Base-by-base conservation (phyloP, 2,113 vertebrate genomes). In the Agapornis roseicollis region DNA sequence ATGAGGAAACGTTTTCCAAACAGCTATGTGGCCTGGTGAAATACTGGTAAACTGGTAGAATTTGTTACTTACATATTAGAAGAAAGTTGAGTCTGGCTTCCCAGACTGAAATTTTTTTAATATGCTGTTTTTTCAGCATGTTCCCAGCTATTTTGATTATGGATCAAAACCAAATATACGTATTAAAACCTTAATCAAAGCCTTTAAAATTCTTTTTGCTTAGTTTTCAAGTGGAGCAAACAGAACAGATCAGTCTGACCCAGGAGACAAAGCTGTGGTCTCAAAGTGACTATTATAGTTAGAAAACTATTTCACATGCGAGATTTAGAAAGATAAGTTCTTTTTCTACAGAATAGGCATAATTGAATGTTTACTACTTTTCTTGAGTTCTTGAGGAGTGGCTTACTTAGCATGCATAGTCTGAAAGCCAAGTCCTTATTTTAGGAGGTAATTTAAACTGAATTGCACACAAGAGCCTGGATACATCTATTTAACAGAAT, bases 321-420 rank as follows among this genome's bases (percentile, higher is more conserved):
- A 94, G 80, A 66, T 69, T 63, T 69, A 90, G 92, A 93, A 91
- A 80, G 58, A 24, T 22, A 83, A 84, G 49, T 74, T 84, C 72
- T 89, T 89, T 73, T 80, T 70, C 41, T 11, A 5, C 31, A 61
- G 46, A 95, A 84, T 39, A 77, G 37, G 35, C 24, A 44, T 69
- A 89, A 93, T 86, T 92, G 65, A 88, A 88, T 88, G 61, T 87
- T 96, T 95, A 73, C 80, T 78, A 79, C 82, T 95, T 87, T 65
- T 83, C 77, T 83, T 72, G 65, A 56, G 80, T 65, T 95, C 88
- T 89, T 68, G 39, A 94, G 65, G 65, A 88, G 65, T 89, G 52
- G 23, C 61, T 82, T 94, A 66, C 61, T 95, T 96, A 80, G 61
- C 53, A 66, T 77, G 80, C 88, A 64, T 23, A 90, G 66, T 77